A percentile compares a stretch with the other conserved stretches of the same genome.
Conservation (phyloP, 2,113 vertebrate species). For the Cercocebus atys region DNA sequence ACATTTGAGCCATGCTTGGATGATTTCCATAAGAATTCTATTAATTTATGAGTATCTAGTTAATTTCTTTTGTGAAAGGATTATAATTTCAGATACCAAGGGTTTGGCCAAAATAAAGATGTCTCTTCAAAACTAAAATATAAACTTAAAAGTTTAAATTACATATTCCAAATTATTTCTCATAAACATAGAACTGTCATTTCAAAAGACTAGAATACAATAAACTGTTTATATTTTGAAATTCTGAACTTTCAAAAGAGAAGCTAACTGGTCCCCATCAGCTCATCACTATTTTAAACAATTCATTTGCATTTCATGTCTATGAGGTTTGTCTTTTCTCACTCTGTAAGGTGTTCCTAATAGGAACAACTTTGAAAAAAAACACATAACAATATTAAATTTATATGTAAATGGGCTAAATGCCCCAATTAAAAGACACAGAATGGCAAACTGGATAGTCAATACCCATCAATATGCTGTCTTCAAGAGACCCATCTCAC, state of each 20-base stretch:
- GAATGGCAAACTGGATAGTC: too few species aligned
- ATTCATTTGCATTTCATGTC: background rate
- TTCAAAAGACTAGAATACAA: slow-evolving; percentile 10
- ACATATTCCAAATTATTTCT: background rate
- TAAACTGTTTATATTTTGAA: slow-evolving; percentile 20
- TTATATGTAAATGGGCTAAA: too few species aligned
- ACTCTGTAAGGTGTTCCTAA: background rate
- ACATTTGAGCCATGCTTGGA: too few species aligned
- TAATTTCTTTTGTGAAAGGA: slow-evolving; percentile 10
- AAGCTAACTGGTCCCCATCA: background rate
- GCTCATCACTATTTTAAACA: slow-evolving; percentile 2
- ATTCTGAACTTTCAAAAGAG: slow-evolving; percentile 41
- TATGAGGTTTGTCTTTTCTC: background rate
- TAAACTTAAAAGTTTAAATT: slow-evolving; percentile 1
- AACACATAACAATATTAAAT: too few species aligned
- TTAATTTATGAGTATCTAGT: background rate
- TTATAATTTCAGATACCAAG: background rate
- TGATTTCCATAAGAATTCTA: background rate
- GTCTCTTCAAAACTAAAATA: background rate
- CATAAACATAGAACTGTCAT: background rate
- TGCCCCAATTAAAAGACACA: too few species aligned
- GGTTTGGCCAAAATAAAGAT: slow-evolving; percentile 16
- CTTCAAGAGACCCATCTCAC: too few species aligned
- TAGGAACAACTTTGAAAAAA: background rate
- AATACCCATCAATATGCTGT: too few species aligned